These are phyloP conservation scores for Lycorma delicatula DNA, from an alignment of 1,140 invertebrate species.

Conservation along the genomic window DNA sequence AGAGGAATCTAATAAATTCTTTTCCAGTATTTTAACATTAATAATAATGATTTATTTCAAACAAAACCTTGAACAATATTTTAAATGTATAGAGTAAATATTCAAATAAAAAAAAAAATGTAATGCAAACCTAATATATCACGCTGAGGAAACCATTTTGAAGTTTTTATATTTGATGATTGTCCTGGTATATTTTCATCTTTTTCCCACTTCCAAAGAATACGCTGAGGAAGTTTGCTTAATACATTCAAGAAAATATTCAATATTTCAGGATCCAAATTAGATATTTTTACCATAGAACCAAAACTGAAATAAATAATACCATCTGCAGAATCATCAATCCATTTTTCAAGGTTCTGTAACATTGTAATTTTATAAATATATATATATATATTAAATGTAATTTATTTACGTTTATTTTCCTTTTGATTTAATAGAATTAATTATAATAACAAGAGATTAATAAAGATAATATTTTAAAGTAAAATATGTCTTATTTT, in stretches of 20 bases:
- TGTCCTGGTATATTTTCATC: neutral
- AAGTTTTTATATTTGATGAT: neutral
- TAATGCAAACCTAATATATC: neutral
- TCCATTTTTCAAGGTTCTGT: conserved; percentile 11
- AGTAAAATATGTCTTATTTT: too few species aligned
- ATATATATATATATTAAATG: too few species aligned
- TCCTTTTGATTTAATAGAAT: too few species aligned
- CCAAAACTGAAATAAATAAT: conserved; percentile 12
- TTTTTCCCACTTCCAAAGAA: conserved; percentile 10
- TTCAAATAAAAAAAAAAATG: too few species aligned
- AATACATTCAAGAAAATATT: conserved; percentile 3
- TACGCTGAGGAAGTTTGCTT: conserved; percentile 1
- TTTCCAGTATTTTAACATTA: too few species aligned
- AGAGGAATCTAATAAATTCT: too few species aligned
- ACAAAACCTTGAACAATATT: too few species aligned
- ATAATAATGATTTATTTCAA: too few species aligned
- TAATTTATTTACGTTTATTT: too few species aligned
- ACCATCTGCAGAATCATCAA: conserved; percentile 8
- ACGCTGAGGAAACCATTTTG: conserved; percentile 2
- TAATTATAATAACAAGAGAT: too few species aligned
- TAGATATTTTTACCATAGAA: neutral
- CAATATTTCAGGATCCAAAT: neutral
- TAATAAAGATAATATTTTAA: too few species aligned
- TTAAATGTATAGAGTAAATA: too few species aligned
- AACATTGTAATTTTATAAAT: neutral